A percentile compares a stretch with the other conserved stretches of the same genome.
Evolutionary conservation across 2,888 invertebrate species (phyloP).

Genomic region (Hyppa rectilinea): DNA sequence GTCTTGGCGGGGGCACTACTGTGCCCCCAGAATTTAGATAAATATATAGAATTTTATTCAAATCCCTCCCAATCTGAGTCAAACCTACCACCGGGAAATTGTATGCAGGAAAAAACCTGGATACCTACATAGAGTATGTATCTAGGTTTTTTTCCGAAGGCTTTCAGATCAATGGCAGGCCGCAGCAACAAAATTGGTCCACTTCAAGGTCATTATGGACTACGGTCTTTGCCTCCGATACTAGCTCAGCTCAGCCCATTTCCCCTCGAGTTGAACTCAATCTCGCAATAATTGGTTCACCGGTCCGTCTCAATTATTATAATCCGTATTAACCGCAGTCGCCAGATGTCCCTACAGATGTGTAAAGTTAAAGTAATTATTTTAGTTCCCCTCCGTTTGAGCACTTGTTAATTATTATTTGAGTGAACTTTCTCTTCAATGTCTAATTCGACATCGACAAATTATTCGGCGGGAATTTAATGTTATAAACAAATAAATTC

Average conservation of each 20-base stretch:
- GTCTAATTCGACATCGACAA: background rate
- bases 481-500: slow-evolving; percentile 29
- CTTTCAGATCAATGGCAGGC: background rate
- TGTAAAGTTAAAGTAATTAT: background rate
- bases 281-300: background rate
- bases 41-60: too few species aligned
- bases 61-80: background rate
- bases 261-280: background rate
- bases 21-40: too few species aligned
- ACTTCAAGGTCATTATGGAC: background rate
- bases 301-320: slow-evolving; percentile 1
- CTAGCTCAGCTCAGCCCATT: background rate
- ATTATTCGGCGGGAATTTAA: background rate
- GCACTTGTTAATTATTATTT: background rate
- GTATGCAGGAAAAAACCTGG: background rate
- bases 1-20: too few species aligned
- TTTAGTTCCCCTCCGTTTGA: background rate
- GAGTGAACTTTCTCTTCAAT: background rate
- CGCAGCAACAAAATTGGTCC: background rate
- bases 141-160: background rate
- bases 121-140: too few species aligned
- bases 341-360: slow-evolving; percentile 17
- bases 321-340: slow-evolving; percentile 1
- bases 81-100: too few species aligned
- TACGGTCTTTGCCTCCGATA: background rate